These are phyloP conservation scores for Agrotis ipsilon DNA, from an alignment of 2,888 invertebrate species.

Conservation along the genomic window DNA sequence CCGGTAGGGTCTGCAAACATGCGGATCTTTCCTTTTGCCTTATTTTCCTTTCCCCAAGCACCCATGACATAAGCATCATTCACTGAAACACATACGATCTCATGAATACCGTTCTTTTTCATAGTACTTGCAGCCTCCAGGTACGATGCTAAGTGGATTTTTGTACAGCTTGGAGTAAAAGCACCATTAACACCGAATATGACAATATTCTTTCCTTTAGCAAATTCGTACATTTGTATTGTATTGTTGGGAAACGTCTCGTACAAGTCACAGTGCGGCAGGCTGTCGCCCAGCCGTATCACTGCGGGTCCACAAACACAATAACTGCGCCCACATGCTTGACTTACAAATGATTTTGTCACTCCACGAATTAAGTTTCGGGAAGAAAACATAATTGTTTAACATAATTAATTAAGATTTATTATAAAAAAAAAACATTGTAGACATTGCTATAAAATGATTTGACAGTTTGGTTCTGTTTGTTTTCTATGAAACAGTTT, in stretches of 20 bases:
- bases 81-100: conserved; percentile 96
- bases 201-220: conserved; percentile 95
- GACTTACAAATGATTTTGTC: conserved; percentile 12
- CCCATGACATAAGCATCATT: conserved; percentile 99
- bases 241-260: conserved; percentile 97
- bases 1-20: conserved; percentile 49
- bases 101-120: conserved; percentile 94
- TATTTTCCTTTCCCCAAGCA: conserved; percentile 96
- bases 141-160: conserved; percentile 97
- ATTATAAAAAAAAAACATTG: background rate
- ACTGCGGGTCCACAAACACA: accelerated
- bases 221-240: conserved; percentile 94
- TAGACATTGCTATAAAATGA: background rate
- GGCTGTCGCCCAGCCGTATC: conserved; percentile 92
- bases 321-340: background rate
- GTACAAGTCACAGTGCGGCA: conserved; percentile 95
- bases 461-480: background rate
- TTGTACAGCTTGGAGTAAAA: conserved; percentile 97
- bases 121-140: conserved; percentile 94
- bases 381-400: conserved; percentile 1
- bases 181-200: conserved; percentile 98
- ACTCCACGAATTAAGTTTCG: background rate
- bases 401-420: no score
- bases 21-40: conserved; percentile 94
- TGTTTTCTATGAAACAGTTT: background rate